Evolutionary conservation across 1,140 invertebrate genomes (phyloP).

Genomic region (Geopemphigus sp.): DNA sequence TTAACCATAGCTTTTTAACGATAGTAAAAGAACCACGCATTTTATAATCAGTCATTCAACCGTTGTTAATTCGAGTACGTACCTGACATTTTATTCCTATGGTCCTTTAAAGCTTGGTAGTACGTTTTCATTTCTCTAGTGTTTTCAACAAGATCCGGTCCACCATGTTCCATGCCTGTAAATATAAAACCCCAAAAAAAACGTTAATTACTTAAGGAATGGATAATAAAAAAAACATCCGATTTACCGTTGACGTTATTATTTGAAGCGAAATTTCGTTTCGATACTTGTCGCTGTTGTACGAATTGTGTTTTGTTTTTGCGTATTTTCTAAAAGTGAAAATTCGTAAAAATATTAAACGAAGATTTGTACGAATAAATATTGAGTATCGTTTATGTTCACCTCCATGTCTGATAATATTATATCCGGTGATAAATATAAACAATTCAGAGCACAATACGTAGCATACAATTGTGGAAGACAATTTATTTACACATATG

Average conservation of each 20-base stretch:
- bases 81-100: conserved; percentile 11
- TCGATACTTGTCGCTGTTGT: neutral
- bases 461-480: neutral
- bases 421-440: neutral
- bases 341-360: neutral
- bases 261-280: neutral
- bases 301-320: neutral
- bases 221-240: too few species aligned
- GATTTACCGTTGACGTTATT: neutral
- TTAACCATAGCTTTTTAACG: conserved; percentile 18
- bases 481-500: too few species aligned
- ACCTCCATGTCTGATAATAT: neutral
- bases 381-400: neutral
- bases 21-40: neutral
- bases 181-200: neutral
- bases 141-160: too few species aligned
- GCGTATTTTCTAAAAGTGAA: neutral
- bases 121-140: neutral
- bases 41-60: neutral
- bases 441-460: neutral
- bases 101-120: neutral
- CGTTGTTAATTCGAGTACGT: neutral
- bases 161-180: neutral
- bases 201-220: neutral
- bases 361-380: neutral